Conservation (phyloP, 2,888 invertebrate genomes). For the Orgyia antiqua region DNA sequence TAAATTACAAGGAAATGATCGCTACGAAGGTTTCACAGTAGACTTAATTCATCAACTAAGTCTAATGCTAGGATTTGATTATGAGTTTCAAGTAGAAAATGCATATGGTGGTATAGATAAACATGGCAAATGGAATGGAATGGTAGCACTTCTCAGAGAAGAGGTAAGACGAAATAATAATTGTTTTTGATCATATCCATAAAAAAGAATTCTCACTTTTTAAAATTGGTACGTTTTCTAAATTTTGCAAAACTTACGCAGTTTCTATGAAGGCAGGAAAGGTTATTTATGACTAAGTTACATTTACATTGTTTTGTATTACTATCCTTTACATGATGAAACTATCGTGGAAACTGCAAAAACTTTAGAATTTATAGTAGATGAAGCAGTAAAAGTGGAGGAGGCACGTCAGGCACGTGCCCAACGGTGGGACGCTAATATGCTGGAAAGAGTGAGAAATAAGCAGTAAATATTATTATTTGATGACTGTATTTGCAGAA, state of each 20-base stretch:
- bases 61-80: constrained; percentile 86
- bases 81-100: constrained; percentile 84
- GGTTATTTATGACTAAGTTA: too few species aligned
- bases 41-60: constrained; percentile 90
- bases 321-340: too few species aligned
- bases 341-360: too few species aligned
- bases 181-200: neutral
- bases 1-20: constrained; percentile 85
- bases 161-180: constrained; percentile 73
- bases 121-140: constrained; percentile 81
- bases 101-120: constrained; percentile 76
- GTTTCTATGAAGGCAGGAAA: too few species aligned
- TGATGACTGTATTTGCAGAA: constrained; percentile 66
- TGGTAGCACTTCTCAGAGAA: constrained; percentile 82
- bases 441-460: too few species aligned
- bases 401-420: too few species aligned
- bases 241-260: too few species aligned
- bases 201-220: constrained; percentile 19
- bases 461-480: neutral
- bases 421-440: too few species aligned
- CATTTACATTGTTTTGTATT: too few species aligned
- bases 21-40: constrained; percentile 91
- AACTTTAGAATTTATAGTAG: too few species aligned
- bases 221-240: constrained; percentile 3
- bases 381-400: too few species aligned